These are phyloP conservation scores for Drosophila acutilabella DNA, from an alignment of 2,888 invertebrate species.

Conservation along the genomic window DNA sequence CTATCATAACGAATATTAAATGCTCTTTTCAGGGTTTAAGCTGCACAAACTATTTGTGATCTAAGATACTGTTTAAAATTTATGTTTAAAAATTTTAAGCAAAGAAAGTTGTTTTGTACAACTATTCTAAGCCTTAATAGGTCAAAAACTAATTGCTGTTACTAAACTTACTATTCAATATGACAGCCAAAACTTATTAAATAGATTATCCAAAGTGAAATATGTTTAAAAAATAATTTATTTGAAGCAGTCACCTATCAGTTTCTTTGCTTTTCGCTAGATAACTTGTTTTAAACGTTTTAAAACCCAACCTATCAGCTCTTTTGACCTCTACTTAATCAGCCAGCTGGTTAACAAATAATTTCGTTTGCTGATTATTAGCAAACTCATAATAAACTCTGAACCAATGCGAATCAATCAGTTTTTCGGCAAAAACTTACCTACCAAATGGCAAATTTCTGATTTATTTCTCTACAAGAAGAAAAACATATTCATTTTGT, in stretches of 20 bases:
- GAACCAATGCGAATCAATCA: conserved; percentile 43
- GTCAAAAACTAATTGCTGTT: too few relatives aligned
- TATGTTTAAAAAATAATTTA: too few relatives aligned
- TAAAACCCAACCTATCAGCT: neutral
- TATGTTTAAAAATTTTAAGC: too few relatives aligned
- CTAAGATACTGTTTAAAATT: too few relatives aligned
- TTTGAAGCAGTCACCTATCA: neutral
- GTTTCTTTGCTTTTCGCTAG: neutral
- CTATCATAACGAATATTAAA: conserved; percentile 4
- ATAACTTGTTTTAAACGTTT: neutral
- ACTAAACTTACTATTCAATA: too few relatives aligned
- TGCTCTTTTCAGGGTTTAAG: conserved; percentile 5
- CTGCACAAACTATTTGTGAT: too few relatives aligned
- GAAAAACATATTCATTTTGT: conserved; percentile 26
- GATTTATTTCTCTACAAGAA: conserved; percentile 47
- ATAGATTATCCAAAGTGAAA: too few relatives aligned
- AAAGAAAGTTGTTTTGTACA: too few relatives aligned
- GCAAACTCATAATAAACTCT: conserved; percentile 33
- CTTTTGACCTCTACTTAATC: conserved; percentile 35
- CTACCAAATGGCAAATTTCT: conserved; percentile 55
- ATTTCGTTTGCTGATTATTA: conserved; percentile 16
- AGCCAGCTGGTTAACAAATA: conserved; percentile 21
- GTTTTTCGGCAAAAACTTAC: conserved; percentile 22
- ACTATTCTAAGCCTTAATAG: too few relatives aligned
- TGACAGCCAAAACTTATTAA: too few relatives aligned